Base-by-base conservation (phyloP, 92 coral and sea anemone species). In the Epizoanthus scotinus region DNA sequence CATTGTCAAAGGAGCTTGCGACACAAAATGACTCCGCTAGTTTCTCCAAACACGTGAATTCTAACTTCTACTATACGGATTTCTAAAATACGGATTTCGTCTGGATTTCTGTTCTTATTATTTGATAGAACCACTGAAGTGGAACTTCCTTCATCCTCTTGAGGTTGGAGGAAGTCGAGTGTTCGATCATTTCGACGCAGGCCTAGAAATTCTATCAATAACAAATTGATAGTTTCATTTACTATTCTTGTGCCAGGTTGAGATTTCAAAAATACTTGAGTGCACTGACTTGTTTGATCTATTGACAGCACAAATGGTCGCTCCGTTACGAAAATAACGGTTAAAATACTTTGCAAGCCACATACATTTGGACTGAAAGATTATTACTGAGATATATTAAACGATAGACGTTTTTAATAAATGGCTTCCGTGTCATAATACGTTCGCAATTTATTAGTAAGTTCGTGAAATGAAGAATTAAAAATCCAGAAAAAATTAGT, bases 241-340 rank as follows among this genome's bases (percentile, higher is more conserved):
- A 17, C 9, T 8, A 6, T 55, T 71, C 28, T 31, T 27, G 53
- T 3, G 3, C 54, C 54, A 2, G 17, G 14, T 8, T 27, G 40
- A 50, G 25, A 50, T 55, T 73, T 57, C 20, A 57, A 57, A 73
- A 31, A 47, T 73, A 19, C 52, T 56, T 66, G 50, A 19, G 38
- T 34, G 52, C 64, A n/a, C n/a, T n/a, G n/a, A 17, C 36, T 44
- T 44, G 60, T 22, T 34, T 73, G 21, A 57, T 3, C 6, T 5
- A 47, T 24, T 17, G 53, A 8, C 36, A 34, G 26, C 44, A 52
- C 18, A 17, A 47, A 26, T 21, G 78, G 31, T 26, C 14, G 21
- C 44, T 74, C 80, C 67, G 80, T 74, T 74, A 63, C 38, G 40
- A n/a, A 74, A 59, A 75, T 38, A 36, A 58, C 67, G 67, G 69